These are phyloP conservation scores for Conus canariensis DNA, from an alignment of 2,888 invertebrate species.

Conservation along the genomic window DNA sequence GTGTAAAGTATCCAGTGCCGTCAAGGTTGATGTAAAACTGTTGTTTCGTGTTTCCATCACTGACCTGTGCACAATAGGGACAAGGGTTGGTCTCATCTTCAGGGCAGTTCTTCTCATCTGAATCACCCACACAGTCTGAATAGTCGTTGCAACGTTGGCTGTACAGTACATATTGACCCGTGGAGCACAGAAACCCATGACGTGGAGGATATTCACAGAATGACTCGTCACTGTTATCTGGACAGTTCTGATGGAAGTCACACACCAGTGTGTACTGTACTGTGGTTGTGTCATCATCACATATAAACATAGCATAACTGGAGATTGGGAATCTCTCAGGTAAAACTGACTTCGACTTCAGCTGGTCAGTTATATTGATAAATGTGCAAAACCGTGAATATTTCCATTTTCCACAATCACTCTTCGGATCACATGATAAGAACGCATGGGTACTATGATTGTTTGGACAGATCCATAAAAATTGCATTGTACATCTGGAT, in stretches of 20 bases:
- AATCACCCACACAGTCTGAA: conserved; percentile 1
- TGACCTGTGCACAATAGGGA: background rate
- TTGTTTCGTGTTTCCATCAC: background rate
- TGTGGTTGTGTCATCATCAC: background rate
- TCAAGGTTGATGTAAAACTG: background rate
- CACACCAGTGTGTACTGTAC: background rate
- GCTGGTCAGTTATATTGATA: background rate
- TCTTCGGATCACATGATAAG: background rate
- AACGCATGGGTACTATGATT: background rate
- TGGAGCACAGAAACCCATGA: background rate
- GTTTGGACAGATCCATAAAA: background rate
- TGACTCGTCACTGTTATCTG: background rate
- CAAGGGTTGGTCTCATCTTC: background rate
- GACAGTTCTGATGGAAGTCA: background rate
- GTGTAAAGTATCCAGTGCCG: background rate
- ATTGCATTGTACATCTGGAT: background rate
- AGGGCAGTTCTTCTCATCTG: background rate
- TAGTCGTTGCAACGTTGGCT: background rate
- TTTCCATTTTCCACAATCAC: background rate
- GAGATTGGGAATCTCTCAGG: background rate
- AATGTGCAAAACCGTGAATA: background rate
- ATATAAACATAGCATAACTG: background rate
- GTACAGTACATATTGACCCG: background rate
- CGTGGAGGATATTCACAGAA: background rate
- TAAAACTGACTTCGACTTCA: background rate